phyloP scores from a whole-genome alignment of 2,113 vertebrate genomes.

The Sapayoa aenigma region DNA sequence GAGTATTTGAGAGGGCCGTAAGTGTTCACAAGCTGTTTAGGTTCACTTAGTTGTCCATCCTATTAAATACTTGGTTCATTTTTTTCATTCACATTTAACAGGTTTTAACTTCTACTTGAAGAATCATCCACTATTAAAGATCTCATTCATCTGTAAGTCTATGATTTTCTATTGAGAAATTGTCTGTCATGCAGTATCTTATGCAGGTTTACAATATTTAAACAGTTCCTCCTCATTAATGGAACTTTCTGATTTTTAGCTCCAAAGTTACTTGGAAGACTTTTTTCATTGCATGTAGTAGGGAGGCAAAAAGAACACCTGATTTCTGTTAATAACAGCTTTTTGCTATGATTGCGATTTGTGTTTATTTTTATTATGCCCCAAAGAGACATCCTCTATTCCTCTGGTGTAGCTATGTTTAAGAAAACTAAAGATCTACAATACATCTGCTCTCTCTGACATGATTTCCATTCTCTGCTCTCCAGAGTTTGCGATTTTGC shows the following conservation, averaged over 20 bases:
- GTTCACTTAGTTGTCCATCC: not conserved
- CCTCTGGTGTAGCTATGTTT: not conserved
- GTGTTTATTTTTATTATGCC: not conserved
- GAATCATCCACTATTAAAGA: not conserved
- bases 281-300: not conserved
- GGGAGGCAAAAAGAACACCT: not conserved
- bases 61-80: not conserved
- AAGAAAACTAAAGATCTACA: not conserved
- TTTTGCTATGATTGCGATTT: not conserved
- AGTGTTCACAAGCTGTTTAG: accelerated
- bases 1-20: not conserved
- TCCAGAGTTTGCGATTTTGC: not conserved
- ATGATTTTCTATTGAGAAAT: not conserved
- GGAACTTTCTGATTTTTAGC: not conserved
- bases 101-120: not conserved
- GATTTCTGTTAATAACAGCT: not conserved
- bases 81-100: not conserved
- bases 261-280: not conserved
- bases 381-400: not conserved
- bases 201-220: not conserved
- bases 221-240: not conserved
- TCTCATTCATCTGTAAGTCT: not conserved
- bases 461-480: not conserved
- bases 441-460: not conserved
- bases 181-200: not conserved